Percentiles rank a stretch among this genome's conserved stretches.
Conservation (phyloP, 2,797 vertebrate genomes). For the Taenioides sp. region DNA sequence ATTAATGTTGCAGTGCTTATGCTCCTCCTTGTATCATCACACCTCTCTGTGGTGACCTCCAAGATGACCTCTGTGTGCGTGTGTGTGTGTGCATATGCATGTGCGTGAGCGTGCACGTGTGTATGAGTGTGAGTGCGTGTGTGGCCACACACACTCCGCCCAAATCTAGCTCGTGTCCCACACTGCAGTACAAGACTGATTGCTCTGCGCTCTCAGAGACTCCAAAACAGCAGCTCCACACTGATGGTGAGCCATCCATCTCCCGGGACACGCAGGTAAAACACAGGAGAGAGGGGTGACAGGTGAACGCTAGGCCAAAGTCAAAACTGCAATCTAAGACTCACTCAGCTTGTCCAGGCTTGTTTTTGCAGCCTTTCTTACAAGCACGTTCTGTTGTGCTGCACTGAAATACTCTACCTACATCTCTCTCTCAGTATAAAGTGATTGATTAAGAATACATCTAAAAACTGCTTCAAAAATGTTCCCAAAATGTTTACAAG, state of each 20-base stretch:
- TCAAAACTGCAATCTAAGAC: constrained; percentile 10
- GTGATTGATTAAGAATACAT: background rate
- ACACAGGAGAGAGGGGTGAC: constrained; percentile 28
- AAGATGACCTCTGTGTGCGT: background rate
- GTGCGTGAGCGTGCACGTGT: background rate
- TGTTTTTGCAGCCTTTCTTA: background rate
- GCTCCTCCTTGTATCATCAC: constrained; percentile 18
- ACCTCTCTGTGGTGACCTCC: background rate
- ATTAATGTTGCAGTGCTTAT: constrained; percentile 35
- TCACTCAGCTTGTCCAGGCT: background rate
- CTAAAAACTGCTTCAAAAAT: background rate
- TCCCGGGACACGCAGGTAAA: constrained; percentile 37
- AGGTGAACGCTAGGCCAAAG: constrained; percentile 14
- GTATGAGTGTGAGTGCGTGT: background rate
- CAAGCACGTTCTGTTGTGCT: background rate
- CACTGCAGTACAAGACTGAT: constrained; percentile 66
- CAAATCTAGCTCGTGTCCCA: constrained; percentile 40
- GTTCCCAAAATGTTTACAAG: background rate
- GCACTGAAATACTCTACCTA: background rate
- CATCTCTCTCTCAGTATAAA: background rate
- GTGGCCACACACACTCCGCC: constrained; percentile 10
- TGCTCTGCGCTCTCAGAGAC: constrained; percentile 45
- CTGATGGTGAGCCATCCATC: constrained; percentile 56
- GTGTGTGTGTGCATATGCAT: too few species aligned
- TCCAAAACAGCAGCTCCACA: constrained; percentile 43